Evolutionary conservation across 2,797 vertebrate genomes (phyloP).

Genomic region (Amphiprion clarkii): DNA sequence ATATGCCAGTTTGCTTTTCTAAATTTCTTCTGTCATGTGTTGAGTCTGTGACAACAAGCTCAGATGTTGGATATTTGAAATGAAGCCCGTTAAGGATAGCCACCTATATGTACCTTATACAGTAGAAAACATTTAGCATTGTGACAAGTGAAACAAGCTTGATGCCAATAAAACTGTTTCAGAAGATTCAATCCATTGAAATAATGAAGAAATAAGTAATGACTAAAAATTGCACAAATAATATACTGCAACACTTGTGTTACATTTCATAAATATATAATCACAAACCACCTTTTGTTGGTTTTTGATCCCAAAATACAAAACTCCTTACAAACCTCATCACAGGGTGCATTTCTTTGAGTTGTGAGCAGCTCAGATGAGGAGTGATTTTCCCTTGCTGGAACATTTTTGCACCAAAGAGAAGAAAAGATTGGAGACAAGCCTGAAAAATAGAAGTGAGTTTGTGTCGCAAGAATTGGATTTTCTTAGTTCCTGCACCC

Average conservation of each 20-base stretch:
- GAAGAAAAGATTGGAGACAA: not conserved
- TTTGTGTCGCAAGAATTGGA: not conserved
- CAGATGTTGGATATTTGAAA: not conserved
- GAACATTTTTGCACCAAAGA: no score
- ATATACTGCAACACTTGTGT: not conserved
- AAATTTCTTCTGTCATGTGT: constrained; percentile 6
- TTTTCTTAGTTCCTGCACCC: not conserved
- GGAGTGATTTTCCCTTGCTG: no score
- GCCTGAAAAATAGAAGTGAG: not conserved
- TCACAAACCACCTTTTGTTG: not conserved
- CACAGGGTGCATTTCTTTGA: not conserved
- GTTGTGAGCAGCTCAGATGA: not conserved
- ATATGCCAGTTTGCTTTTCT: constrained; percentile 4
- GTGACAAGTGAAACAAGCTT: not conserved
- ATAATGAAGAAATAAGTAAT: not conserved
- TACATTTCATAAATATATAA: not conserved
- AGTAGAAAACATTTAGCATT: not conserved
- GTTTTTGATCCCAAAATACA: not conserved
- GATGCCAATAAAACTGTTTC: not conserved
- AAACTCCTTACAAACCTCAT: not conserved
- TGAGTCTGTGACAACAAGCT: constrained; percentile 15
- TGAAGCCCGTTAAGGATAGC: not conserved
- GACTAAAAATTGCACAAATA: not conserved
- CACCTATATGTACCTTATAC: not conserved
- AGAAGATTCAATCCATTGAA: not conserved